Conservation (phyloP, 2,113 vertebrate genomes). For the Chlorocebus sabaeus region DNA sequence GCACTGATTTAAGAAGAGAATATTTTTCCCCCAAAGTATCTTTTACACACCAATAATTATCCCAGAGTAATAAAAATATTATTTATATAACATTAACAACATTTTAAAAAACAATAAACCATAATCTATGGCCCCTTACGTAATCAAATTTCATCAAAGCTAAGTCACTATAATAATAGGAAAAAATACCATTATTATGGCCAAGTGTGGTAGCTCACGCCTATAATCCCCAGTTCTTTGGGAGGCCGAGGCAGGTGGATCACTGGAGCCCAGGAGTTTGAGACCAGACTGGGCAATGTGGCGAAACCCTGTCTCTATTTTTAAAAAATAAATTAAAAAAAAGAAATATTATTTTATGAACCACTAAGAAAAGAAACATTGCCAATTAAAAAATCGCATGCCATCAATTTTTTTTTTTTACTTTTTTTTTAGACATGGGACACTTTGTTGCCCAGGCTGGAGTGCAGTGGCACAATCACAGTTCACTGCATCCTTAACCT, state of each 20-base stretch:
- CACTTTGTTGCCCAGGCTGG: too few species aligned
- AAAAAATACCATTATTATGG: not conserved
- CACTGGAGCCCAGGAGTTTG: too few species aligned
- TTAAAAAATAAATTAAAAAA: too few species aligned
- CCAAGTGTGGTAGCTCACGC: too few species aligned
- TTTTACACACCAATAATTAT: slow-evolving; percentile 22
- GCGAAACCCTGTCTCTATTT: too few species aligned
- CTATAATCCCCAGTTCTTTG: too few species aligned
- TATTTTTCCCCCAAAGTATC: not conserved
- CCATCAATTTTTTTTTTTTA: not conserved
- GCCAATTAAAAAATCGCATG: not conserved
- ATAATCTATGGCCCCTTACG: not conserved
- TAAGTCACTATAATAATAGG: not conserved
- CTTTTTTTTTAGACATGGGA: too few species aligned
- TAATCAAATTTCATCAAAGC: slow-evolving; percentile 29
- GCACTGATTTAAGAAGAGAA: not conserved
- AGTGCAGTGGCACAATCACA: too few species aligned
- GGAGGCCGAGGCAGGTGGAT: too few species aligned
- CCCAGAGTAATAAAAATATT: slow-evolving; percentile 3
- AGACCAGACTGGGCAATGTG: too few species aligned
- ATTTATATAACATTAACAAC: not conserved
- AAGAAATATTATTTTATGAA: not conserved
- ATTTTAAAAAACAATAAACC: not conserved
- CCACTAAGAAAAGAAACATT: not conserved
- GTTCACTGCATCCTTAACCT: too few species aligned